Evolutionary conservation across 1,140 invertebrate species (phyloP), one percentile per base, ranked within the genome.

Genomic region (Elysia chlorotica): DNA sequence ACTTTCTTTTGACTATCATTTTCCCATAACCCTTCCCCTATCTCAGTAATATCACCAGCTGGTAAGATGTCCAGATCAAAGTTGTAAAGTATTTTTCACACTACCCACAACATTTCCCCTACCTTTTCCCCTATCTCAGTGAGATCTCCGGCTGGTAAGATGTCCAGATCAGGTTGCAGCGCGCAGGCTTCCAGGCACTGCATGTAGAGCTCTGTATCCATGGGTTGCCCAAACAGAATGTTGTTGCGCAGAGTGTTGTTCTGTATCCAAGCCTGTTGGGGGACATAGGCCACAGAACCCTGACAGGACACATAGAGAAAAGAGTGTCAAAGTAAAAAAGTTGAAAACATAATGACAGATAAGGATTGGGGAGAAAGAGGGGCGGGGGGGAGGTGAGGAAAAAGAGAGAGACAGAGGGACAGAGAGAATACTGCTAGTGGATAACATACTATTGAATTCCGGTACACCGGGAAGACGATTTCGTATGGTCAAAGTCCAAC

Each of bases 11-110:
- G n/a, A n/a, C n/a, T n/a, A n/a, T n/a, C n/a, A n/a, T n/a, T n/a
- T 33, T 33, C 41, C 10, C 73, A n/a, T 25, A 83, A 81, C 77
- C 77, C 82, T 69, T 83, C 82, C 36, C 82, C 82, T 54, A 83
- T 82, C 62, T 84, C 89, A 2, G 92, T 93, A 54, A 89, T 85
- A 79, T 93, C 93, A 0, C 92, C 92, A 61, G 90, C 85, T 0
- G 90, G 87, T 17, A 93, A 81, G 53, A 91, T 87, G 10, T 91
- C 89, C 70, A 95, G 82, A 84, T 95, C 93, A 5, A n/a, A n/a
- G n/a, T n/a, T n/a, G n/a, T n/a, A n/a, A n/a, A n/a, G n/a, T n/a
- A n/a, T n/a, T n/a, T n/a, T n/a, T n/a, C n/a, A n/a, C n/a, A n/a
- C n/a, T n/a, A n/a, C n/a, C n/a, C n/a, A n/a, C n/a, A n/a, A n/a